Evolutionary conservation across 1,140 invertebrate genomes (phyloP), one percentile per base, ranked within the genome.

Genomic region (Zaprionus taronus): DNA sequence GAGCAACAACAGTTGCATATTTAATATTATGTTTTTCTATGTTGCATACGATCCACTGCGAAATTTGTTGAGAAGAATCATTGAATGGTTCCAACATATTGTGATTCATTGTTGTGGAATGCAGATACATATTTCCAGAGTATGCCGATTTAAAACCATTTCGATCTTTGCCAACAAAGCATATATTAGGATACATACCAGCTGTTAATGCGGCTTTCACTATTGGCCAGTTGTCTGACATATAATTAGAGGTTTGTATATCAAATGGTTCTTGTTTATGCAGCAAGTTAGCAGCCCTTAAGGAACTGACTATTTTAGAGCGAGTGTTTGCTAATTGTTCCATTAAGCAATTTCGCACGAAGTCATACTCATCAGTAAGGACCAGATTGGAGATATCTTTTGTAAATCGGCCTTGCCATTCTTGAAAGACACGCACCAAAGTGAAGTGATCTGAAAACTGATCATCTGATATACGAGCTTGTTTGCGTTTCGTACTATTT

Each of bases 391-490:
- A 44, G 1, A 62, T 34, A 34, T 91, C 67, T 24, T 83, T 71
- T 5, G 58, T 66, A 2, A 95, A 95, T 1, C 94, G 93, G 56
- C 95, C 93, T 1, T 97, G 96, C 95, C 95, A 96, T 79, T 96
- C 95, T 94, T 98, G 96, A 93, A 98, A 99, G 1, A 97, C 95
- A 83, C 97, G 94, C 6, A 99, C 93, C 36, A 99, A 94, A 6
- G 96, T 94, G 95, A 99, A 96, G 91, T 99, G 98, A 94, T 99
- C 99, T 73, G 98, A 99, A 74, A 95, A 96, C 11, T 97, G 96
- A 55, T 95, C 95, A 2, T 95, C 94, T 1, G 97, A 94, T 72
- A 99, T 95, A 69, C 96, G 95, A 71, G 95, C 95, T 36, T 96
- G 94, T 24, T 95, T 95, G 26, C 93, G 91, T 7, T 93, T 93